Evolutionary conservation across 2,888 invertebrate genomes (phyloP), one percentile per base, ranked within the genome.

Genomic region (Cactoblastis cactorum): DNA sequence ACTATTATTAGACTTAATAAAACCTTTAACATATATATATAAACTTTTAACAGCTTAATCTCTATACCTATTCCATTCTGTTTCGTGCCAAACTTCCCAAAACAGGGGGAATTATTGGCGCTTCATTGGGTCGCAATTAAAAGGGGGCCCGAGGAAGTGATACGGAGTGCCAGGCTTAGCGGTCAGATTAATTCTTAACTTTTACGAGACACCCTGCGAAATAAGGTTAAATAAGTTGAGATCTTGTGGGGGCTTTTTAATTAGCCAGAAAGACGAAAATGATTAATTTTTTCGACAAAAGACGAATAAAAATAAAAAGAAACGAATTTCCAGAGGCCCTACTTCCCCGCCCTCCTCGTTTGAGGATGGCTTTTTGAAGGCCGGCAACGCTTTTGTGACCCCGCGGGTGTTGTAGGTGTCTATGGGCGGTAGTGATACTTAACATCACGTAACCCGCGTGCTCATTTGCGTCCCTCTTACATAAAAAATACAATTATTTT

Each of bases 41-140:
- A n/a, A n/a, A n/a, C n/a, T n/a, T n/a, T 28, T 8, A 28, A 6
- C 8, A 4, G 28, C 9, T 28, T 1, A 6, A 6, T 17, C 11
- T 37, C 9, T 37, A 2, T 37, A 37, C 37, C 2, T 17, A 17
- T 1, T 37, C 2, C 11, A 11, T 17, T 37, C 37, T 18, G 17
- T 37, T 8, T 17, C 9, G 6, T 8, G 15, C 8, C 15, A n/a
- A 15, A 35, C 14, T 14, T 37, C 8, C 11, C 2, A 15, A 15
- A 37, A 1, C 14, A 14, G 45, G 63, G 65, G 75, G 77, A 76
- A 83, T 85, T 85, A 85, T 78, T 52, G 64, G 55, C 77, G 87
- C 79, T 87, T 83, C 87, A 88, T 87, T 78, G 86, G 77, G 73
- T 76, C 78, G 80, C 87, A 88, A 88, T 88, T 88, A 88, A 85